These are phyloP conservation scores for Ormia ochracea DNA, from an alignment of 2,888 invertebrate species.

Conservation along the genomic window DNA sequence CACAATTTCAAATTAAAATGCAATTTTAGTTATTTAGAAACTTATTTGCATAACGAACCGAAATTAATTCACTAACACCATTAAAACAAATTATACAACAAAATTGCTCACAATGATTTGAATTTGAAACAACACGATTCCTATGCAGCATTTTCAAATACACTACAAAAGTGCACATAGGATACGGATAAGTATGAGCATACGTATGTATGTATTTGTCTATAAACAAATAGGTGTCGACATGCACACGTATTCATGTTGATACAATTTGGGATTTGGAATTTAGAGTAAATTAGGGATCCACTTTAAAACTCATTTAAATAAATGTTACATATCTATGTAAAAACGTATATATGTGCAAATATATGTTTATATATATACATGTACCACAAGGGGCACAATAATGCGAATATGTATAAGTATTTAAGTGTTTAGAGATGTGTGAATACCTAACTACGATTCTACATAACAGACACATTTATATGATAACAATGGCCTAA, in stretches of 20 bases:
- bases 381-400: neutral
- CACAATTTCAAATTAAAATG: conserved; percentile 61
- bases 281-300: conserved; percentile 40
- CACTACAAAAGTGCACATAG: too few relatives aligned
- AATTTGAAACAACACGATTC: conserved; percentile 38
- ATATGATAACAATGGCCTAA: neutral
- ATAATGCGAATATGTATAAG: too few relatives aligned
- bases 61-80: conserved; percentile 73
- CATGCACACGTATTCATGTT: neutral
- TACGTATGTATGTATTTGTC: neutral
- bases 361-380: neutral
- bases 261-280: conserved; percentile 13
- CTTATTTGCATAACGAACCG: conserved; percentile 73
- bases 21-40: conserved; percentile 71
- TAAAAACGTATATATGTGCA: neutral
- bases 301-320: conserved; percentile 60
- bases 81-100: conserved; percentile 46
- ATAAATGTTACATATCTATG: conserved; percentile 6
- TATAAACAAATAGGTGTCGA: neutral
- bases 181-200: too few relatives aligned
- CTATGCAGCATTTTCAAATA: neutral
- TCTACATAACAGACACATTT: too few relatives aligned
- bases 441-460: too few relatives aligned
- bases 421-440: too few relatives aligned
- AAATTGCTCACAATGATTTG: conserved; percentile 43